phyloP scores from a whole-genome alignment of 2,888 invertebrate species.

The Argyra leucocephala region DNA sequence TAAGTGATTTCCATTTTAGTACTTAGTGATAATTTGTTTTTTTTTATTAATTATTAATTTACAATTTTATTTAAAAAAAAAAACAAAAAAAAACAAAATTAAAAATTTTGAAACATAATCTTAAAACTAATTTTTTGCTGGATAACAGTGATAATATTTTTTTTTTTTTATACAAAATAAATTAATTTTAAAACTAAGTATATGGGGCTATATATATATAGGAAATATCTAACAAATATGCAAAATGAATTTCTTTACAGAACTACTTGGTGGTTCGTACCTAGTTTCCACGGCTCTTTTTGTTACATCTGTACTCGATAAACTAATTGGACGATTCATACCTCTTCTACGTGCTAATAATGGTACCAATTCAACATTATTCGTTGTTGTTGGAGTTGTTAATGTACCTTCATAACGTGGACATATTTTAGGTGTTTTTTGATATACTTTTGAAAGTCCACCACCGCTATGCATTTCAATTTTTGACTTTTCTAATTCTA shows the following conservation, averaged over 20 bases:
- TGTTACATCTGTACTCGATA: conserved; percentile 50
- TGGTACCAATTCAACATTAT: conserved; percentile 68
- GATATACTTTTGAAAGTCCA: background rate
- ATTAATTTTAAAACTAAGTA: conserved; percentile 10
- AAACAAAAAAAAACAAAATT: background rate
- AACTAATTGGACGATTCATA: conserved; percentile 47
- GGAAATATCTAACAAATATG: conserved; percentile 36
- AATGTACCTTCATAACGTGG: conserved; percentile 4
- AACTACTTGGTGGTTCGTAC: conserved; percentile 37
- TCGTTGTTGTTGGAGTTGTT: conserved; percentile 43
- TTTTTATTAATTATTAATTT: background rate
- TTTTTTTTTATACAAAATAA: conserved; percentile 15
- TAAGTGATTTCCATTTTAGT: background rate
- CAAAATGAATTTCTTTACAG: conserved; percentile 43
- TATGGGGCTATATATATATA: background rate
- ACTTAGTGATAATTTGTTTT: background rate
- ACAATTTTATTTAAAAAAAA: background rate
- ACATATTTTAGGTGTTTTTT: background rate
- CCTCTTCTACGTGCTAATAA: conserved; percentile 58
- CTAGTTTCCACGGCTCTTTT: conserved; percentile 42
- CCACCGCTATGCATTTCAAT: conserved; percentile 7
- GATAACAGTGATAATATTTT: background rate
- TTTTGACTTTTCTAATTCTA: conserved; percentile 18
- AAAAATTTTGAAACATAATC: too few relatives aligned
- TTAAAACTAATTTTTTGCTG: background rate